Evolutionary conservation across 1,140 invertebrate genomes (phyloP).

Genomic region (Calliphora vicina): DNA sequence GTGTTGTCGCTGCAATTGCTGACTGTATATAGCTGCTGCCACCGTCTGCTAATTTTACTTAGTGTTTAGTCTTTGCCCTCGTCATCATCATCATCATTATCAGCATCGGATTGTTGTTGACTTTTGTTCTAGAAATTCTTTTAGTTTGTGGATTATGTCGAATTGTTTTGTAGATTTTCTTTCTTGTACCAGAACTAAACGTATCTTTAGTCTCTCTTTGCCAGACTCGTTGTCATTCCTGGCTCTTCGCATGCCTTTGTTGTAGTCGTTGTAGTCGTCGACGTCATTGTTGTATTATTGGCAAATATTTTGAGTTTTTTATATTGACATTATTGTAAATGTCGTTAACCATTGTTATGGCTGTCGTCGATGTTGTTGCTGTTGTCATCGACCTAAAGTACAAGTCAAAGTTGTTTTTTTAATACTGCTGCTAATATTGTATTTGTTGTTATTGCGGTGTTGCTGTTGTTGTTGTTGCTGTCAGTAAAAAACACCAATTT

Average conservation of each 20-base stretch:
- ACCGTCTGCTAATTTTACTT: background rate
- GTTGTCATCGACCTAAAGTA: slow-evolving; percentile 34
- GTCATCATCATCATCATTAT: background rate
- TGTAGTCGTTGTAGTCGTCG: background rate
- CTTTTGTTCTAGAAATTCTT: background rate
- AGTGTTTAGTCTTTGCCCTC: background rate
- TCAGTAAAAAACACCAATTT: slow-evolving; percentile 39
- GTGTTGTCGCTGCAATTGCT: background rate
- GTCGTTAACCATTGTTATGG: slow-evolving; percentile 14
- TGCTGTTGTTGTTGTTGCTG: background rate
- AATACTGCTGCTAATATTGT: slow-evolving; percentile 43
- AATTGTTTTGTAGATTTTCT: background rate
- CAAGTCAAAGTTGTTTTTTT: slow-evolving; percentile 39
- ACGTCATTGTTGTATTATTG: background rate
- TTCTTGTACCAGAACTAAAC: background rate
- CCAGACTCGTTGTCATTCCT: background rate
- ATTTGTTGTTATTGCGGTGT: background rate
- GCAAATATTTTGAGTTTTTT: slow-evolving; percentile 2
- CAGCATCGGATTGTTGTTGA: slow-evolving; percentile 35
- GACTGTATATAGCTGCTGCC: too few relatives aligned
- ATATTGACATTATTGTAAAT: background rate
- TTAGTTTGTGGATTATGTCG: background rate
- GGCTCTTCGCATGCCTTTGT: background rate
- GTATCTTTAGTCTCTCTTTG: background rate
- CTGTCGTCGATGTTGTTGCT: background rate